A percentile compares a stretch with the other conserved stretches of the same genome.
phyloP scores from a whole-genome alignment of 1,140 invertebrate species.

The Drosophila micromelanica region DNA sequence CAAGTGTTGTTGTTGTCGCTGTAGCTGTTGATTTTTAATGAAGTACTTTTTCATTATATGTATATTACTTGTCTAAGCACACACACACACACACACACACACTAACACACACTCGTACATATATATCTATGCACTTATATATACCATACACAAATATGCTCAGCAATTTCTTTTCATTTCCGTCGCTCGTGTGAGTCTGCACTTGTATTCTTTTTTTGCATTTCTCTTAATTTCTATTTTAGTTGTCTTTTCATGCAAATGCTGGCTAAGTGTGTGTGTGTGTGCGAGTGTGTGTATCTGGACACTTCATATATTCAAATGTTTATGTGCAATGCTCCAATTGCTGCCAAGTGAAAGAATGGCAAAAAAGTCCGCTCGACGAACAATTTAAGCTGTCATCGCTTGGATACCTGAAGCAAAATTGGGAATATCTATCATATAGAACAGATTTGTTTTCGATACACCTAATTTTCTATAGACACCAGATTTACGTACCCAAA shows the following conservation, averaged over 20 bases:
- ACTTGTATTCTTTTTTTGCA: conserved; percentile 27
- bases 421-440: too few relatives aligned
- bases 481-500: too few relatives aligned
- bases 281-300: conserved; percentile 34
- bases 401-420: background rate
- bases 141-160: too few relatives aligned
- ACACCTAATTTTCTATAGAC: too few relatives aligned
- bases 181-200: conserved; percentile 51
- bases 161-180: conserved; percentile 80
- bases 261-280: conserved; percentile 18
- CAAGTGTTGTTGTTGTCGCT: conserved; percentile 42
- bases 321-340: conserved; percentile 58
- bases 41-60: conserved; percentile 78
- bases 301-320: conserved; percentile 60
- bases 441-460: too few relatives aligned
- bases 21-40: conserved; percentile 77
- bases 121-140: too few relatives aligned
- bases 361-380: background rate
- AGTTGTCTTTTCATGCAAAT: conserved; percentile 77
- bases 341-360: conserved; percentile 66
- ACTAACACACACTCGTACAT: too few relatives aligned
- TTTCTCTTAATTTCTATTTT: conserved; percentile 79
- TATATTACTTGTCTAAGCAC: conserved; percentile 49
- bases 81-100: conserved; percentile 30
- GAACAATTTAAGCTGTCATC: background rate